Conservation (phyloP, 2,113 vertebrate genomes). For the Australoheros scitulus region DNA sequence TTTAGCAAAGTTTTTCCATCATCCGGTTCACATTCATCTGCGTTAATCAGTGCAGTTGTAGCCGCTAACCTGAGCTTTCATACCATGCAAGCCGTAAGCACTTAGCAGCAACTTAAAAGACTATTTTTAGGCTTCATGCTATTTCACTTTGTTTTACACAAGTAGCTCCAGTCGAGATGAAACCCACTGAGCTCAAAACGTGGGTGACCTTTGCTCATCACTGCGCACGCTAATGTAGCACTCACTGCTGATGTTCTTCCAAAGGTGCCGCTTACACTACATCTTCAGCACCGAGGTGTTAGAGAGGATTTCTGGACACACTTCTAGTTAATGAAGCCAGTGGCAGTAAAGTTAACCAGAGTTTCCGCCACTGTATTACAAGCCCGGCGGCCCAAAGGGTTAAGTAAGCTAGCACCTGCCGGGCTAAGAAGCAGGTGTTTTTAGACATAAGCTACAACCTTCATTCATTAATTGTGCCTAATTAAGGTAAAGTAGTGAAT, state of each 20-base stretch:
- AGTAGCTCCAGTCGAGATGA: not conserved
- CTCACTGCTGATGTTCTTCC: not conserved
- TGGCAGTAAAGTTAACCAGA: not conserved
- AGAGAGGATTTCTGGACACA: not conserved
- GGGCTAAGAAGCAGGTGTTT: not conserved
- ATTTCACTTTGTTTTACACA: constrained; percentile 6
- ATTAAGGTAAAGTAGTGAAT: not conserved
- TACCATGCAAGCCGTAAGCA: not conserved
- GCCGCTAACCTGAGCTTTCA: not conserved
- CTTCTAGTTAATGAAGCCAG: not conserved
- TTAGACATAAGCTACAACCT: not conserved
- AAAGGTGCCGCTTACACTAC: not conserved
- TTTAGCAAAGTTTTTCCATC: not conserved
- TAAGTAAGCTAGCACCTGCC: not conserved
- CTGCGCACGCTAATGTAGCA: not conserved
- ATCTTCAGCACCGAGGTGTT: not conserved
- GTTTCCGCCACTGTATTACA: not conserved
- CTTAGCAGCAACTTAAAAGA: not conserved
- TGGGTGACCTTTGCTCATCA: not conserved
- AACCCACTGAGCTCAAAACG: not conserved
- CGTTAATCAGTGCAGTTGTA: not conserved
- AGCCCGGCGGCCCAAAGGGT: not conserved
- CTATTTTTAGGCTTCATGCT: not conserved
- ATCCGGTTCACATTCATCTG: not conserved
- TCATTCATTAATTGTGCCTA: not conserved